Conservation (phyloP, 2,797 vertebrate genomes). For the Chaenodraco wilsoni region DNA sequence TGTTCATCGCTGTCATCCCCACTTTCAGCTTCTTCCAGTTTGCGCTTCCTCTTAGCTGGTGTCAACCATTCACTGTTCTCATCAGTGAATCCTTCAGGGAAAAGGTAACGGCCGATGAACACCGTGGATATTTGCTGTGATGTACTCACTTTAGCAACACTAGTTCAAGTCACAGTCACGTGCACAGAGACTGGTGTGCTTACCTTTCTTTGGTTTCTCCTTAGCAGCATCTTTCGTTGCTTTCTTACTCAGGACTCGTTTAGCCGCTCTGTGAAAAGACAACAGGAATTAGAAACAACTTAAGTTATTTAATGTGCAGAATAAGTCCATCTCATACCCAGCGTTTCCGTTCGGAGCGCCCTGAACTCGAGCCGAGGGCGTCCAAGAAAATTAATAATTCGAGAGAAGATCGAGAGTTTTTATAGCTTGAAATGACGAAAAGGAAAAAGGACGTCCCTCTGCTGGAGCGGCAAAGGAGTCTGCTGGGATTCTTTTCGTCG, state of each 20-base stretch:
- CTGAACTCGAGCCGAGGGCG: too few relatives aligned
- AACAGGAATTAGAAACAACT: slow-evolving; percentile 18
- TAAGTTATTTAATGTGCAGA: background rate
- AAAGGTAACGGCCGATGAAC: background rate
- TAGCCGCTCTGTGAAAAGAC: slow-evolving; percentile 77
- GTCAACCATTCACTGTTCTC: slow-evolving; percentile 86
- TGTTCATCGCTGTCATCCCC: slow-evolving; percentile 78
- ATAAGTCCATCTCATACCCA: slow-evolving; percentile 73
- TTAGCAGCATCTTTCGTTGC: slow-evolving; percentile 55
- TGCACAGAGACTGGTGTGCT: background rate
- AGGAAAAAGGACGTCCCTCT: too few relatives aligned
- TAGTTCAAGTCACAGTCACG: background rate
- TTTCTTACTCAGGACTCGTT: slow-evolving; percentile 72
- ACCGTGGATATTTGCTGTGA: too few relatives aligned
- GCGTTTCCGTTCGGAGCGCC: too few relatives aligned
- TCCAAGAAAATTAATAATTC: too few relatives aligned
- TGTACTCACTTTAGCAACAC: too few relatives aligned
- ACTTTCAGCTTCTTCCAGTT: slow-evolving; percentile 60
- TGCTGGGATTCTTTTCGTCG: too few relatives aligned
- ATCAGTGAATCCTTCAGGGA: slow-evolving; percentile 82
- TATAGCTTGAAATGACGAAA: too few relatives aligned
- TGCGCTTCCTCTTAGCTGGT: slow-evolving; percentile 82
- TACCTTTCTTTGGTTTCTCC: slow-evolving; percentile 78
- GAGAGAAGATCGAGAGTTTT: too few relatives aligned
- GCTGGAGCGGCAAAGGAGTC: too few relatives aligned